A percentile compares a stretch with the other conserved stretches of the same genome.
Evolutionary conservation across 2,797 vertebrate species (phyloP).

Genomic region (Tinamus major): DNA sequence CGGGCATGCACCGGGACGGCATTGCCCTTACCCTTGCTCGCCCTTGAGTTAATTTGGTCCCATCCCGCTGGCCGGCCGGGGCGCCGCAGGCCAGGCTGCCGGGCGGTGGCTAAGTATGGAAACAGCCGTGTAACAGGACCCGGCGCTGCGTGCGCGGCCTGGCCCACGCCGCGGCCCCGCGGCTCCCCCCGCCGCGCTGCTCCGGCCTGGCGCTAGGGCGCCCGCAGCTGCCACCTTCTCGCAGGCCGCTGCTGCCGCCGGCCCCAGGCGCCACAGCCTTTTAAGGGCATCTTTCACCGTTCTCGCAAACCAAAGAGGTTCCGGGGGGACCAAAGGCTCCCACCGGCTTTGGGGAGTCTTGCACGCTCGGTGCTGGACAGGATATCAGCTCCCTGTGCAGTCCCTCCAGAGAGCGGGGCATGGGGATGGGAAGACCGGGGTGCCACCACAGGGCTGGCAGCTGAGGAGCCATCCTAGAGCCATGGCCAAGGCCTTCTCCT

Average conservation of each 20-base stretch:
- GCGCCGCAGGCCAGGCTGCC: constrained; percentile 81
- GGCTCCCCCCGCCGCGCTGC: constrained; percentile 6
- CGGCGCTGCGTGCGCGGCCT: constrained; percentile 48
- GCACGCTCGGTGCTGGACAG: too few species aligned
- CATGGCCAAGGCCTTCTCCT: background rate
- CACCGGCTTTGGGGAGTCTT: fast-evolving
- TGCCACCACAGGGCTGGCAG: background rate
- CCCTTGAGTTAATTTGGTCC: constrained; percentile 92
- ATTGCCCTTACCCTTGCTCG: constrained; percentile 88
- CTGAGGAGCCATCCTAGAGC: too few species aligned
- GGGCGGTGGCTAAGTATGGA: constrained; percentile 96
- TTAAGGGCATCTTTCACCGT: constrained; percentile 91
- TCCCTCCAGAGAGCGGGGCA: fast-evolving
- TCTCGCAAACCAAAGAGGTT: constrained; percentile 49
- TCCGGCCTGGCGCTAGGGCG: constrained; percentile 72
- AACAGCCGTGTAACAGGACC: constrained; percentile 91
- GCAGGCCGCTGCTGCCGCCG: constrained; percentile 87
- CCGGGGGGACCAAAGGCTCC: background rate
- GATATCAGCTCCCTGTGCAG: too few species aligned
- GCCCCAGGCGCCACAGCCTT: constrained; percentile 85
- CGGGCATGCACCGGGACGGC: background rate
- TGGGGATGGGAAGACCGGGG: fast-evolving
- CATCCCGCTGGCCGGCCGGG: constrained; percentile 69
- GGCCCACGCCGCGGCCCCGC: constrained; percentile 19
- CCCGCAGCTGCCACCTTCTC: constrained; percentile 89